phyloP scores from a whole-genome alignment of 2,113 vertebrate species.

The Gracilinanus agilis region DNA sequence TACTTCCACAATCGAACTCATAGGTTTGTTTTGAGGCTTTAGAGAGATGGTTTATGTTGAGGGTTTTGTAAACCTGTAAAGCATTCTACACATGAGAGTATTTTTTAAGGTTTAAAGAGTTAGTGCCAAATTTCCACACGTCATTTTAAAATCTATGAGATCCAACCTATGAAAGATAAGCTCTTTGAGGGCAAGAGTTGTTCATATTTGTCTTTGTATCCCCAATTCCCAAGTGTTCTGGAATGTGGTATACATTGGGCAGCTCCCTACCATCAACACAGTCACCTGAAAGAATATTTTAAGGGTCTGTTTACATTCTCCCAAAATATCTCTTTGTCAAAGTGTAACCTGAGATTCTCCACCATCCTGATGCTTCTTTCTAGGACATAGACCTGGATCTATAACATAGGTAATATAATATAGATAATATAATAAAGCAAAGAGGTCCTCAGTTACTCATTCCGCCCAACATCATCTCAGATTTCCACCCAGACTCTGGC shows the following conservation, averaged over 20 bases:
- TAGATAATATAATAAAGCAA: too few species aligned
- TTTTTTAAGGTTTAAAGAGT: too few species aligned
- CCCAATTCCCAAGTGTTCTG: too few species aligned
- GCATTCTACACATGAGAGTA: too few species aligned
- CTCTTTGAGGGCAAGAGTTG: neutral
- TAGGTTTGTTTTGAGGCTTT: neutral
- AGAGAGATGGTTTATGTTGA: too few species aligned
- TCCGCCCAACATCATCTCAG: neutral
- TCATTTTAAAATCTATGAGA: neutral
- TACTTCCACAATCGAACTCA: neutral
- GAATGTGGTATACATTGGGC: neutral
- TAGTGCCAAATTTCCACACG: neutral
- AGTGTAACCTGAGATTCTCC: neutral
- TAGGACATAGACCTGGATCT: neutral
- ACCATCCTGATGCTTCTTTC: neutral
- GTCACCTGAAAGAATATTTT: neutral
- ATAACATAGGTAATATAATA: too few species aligned
- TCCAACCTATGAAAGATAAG: neutral
- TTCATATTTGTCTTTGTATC: neutral
- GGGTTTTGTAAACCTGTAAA: too few species aligned
- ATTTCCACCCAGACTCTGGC: neutral
- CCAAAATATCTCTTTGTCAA: neutral
- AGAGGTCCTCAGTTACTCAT: neutral
- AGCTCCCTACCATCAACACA: neutral
- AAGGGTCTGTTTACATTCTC: neutral